Evolutionary conservation across 2,888 invertebrate genomes (phyloP).

Genomic region (Oligia latruncula): DNA sequence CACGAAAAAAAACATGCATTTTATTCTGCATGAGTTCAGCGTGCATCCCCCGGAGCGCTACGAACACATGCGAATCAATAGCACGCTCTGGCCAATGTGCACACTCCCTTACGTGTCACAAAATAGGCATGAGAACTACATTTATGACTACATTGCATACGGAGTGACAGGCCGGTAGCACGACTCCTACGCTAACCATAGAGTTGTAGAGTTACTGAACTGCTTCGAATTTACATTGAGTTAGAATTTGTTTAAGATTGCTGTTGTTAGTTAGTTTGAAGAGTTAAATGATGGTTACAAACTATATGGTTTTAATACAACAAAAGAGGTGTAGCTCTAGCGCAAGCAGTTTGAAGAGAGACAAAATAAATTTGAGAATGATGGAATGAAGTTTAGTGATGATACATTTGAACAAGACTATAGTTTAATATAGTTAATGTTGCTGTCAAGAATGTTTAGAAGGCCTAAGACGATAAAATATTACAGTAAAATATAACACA

Average conservation of each 20-base stretch:
- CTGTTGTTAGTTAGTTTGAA: constrained; percentile 5
- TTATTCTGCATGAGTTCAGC: neutral
- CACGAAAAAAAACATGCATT: neutral
- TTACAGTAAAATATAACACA: neutral
- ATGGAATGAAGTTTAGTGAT: neutral
- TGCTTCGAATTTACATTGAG: constrained; percentile 39
- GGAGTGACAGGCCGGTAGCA: constrained; percentile 58
- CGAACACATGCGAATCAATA: constrained; percentile 1
- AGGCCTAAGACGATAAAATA: neutral
- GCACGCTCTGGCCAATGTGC: constrained; percentile 3
- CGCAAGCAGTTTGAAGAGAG: neutral
- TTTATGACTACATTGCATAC: constrained; percentile 49
- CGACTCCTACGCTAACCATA: constrained; percentile 52
- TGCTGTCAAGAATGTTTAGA: neutral
- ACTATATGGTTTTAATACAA: neutral
- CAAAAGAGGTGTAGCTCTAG: neutral
- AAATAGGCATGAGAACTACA: constrained; percentile 37
- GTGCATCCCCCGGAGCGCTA: constrained; percentile 14
- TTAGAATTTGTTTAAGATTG: constrained; percentile 16
- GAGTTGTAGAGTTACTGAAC: constrained; percentile 45
- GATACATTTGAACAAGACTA: neutral
- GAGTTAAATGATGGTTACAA: neutral
- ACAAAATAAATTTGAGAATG: neutral
- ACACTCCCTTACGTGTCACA: constrained; percentile 27
- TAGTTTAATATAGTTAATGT: neutral